A percentile compares a stretch with the other conserved stretches of the same genome.
Conservation (phyloP, 2,888 invertebrate species). For the Mactromeris polynyma region DNA sequence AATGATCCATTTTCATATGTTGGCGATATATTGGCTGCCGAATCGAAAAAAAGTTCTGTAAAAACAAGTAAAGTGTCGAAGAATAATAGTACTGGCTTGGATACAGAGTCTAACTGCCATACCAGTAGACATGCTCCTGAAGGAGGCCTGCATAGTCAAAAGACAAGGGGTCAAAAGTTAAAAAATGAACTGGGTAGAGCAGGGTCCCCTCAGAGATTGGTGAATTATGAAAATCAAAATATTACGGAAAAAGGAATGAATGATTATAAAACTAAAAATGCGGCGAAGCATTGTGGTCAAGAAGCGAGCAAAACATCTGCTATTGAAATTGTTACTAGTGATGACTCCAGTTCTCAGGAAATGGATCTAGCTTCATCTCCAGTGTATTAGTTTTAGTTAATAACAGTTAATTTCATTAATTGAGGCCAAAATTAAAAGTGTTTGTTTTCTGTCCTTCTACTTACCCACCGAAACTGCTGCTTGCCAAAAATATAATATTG, state of each 20-base stretch:
- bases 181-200: conserved; percentile 17
- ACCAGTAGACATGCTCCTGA: background rate
- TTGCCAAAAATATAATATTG: too few relatives aligned
- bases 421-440: too few relatives aligned
- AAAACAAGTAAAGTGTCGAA: background rate
- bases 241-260: background rate
- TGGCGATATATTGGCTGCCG: conserved; percentile 44
- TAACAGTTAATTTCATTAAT: too few relatives aligned
- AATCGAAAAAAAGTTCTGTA: background rate
- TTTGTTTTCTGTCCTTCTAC: too few relatives aligned
- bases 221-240: background rate
- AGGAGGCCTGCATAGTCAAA: background rate
- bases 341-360: conserved; percentile 49
- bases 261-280: background rate
- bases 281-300: background rate
- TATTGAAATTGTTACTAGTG: conserved; percentile 28
- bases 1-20: conserved; percentile 61
- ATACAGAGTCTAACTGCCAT: background rate
- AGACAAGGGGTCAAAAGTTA: conserved; percentile 16
- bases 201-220: background rate
- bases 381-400: conserved; percentile 36
- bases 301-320: background rate
- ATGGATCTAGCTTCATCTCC: conserved; percentile 66
- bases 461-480: too few relatives aligned
- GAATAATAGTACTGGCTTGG: background rate